A percentile compares a stretch with the other conserved stretches of the same genome.
These are phyloP conservation scores for Sebastes iracundus DNA, from an alignment of 2,797 vertebrate genomes.

Conservation along the genomic window DNA sequence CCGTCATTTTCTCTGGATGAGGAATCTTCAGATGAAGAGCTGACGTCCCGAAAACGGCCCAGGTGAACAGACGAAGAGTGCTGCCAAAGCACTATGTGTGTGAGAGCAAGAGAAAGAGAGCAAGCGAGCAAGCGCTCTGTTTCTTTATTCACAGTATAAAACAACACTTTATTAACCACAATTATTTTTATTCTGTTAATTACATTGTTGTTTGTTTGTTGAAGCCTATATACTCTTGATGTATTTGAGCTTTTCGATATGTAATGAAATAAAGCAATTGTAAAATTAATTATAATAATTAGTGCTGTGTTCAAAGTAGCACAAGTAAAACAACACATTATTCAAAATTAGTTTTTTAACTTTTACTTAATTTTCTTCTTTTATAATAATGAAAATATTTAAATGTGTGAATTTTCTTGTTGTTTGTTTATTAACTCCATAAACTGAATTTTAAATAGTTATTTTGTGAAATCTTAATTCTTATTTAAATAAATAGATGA, in stretches of 20 bases:
- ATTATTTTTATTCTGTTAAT: not conserved
- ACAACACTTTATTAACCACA: not conserved
- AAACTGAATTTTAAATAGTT: not conserved
- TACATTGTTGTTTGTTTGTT: not conserved
- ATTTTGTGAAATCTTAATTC: not conserved
- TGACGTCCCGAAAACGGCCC: not conserved
- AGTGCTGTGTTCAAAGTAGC: no score
- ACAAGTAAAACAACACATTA: no score
- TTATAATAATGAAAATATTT: no score
- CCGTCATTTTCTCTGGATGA: not conserved
- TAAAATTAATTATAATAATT: no score
- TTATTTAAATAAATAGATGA: not conserved
- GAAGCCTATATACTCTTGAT: not conserved
- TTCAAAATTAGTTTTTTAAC: no score
- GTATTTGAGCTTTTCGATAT: not conserved
- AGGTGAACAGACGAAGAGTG: not conserved
- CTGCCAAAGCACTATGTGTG: not conserved
- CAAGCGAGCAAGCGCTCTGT: accelerated
- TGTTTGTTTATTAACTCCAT: no score
- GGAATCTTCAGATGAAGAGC: not conserved
- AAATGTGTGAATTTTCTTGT: no score
- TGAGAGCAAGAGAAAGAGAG: not conserved
- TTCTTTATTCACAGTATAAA: not conserved
- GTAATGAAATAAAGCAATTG: not conserved
- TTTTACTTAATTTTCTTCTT: no score